Evolutionary conservation across 2,113 vertebrate species (phyloP), one percentile per base, ranked within the genome.

Genomic region (Marmota monax): DNA sequence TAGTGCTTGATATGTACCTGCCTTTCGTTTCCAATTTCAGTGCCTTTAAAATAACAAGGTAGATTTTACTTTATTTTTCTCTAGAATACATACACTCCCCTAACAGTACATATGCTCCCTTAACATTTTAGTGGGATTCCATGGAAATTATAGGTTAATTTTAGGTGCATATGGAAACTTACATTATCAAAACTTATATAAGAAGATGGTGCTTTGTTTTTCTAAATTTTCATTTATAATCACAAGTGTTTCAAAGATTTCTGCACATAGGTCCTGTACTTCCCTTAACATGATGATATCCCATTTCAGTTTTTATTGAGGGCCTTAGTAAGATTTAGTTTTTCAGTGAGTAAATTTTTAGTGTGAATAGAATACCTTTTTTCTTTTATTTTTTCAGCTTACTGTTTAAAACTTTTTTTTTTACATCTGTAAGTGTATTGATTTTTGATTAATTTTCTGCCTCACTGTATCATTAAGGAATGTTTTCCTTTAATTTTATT

Each of bases 201-300:
- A 92, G 56, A 92, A 48, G 63, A 79, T 45, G 34, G 13, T 18
- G 13, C 7, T 92, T 92, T 85, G 34, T 85, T 95, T 92, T 84
- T 37, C 39, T 92, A 11, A 48, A 29, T 85, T 82, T 85, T 84
- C 67, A 7, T 48, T 78, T 90, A 34, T 18, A 39, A 32, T 87
- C 32, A 77, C 56, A 77, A 85, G 39, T 42, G 22, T 74, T 90
- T 91, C 32, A 73, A 34, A 58, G 56, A 87, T 90, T 87, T 93
- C 34, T 74, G 22, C n/a, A 45, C 0, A 39, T 85, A 85, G 65
- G 11, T 84, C 23, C 3, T 90, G 10, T 25, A 63, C 14, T 63
- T 42, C 14, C 65, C n/a, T 11, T 67, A 67, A 67, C 58, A 58
- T 22, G 56, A 37, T 48, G 77, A 18, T 51, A 51, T 70, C 63